A percentile compares a stretch with the other conserved stretches of the same genome.
phyloP scores from a whole-genome alignment of 1,140 invertebrate genomes.

The Caenorhabditis brenneri region DNA sequence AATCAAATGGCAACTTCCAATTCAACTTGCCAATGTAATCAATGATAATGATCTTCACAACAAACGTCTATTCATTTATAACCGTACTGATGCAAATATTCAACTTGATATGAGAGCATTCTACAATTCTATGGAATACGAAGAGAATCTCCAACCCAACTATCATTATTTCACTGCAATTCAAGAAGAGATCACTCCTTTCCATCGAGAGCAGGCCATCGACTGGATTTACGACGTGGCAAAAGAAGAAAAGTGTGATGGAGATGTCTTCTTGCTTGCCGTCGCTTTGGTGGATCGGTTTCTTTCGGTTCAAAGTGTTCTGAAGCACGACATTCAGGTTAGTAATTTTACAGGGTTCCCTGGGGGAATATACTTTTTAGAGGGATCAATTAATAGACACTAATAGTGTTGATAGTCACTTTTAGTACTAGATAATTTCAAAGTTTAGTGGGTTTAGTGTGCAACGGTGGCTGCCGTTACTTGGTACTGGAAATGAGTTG shows the following conservation, averaged over 20 bases:
- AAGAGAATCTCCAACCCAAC: neutral
- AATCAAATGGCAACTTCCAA: neutral
- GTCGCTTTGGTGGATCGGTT: constrained; percentile 20
- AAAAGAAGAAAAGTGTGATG: constrained; percentile 20
- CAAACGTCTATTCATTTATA: constrained; percentile 8
- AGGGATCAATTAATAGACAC: too few relatives aligned
- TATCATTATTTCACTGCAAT: constrained; percentile 82
- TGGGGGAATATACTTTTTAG: too few relatives aligned
- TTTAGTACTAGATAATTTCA: too few relatives aligned
- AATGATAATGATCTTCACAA: neutral
- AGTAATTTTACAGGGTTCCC: neutral
- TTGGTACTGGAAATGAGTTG: too few relatives aligned
- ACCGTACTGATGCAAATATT: constrained; percentile 14
- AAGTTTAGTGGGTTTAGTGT: too few relatives aligned
- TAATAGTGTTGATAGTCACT: too few relatives aligned
- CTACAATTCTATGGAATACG: constrained; percentile 35
- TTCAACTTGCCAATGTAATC: neutral
- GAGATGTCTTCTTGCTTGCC: constrained; percentile 33
- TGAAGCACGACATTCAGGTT: constrained; percentile 18
- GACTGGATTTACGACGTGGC: constrained; percentile 42
- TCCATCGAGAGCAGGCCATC: constrained; percentile 35
- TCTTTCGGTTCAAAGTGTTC: neutral
- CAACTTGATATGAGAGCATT: constrained; percentile 12
- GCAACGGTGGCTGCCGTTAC: too few relatives aligned
- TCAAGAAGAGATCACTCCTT: neutral